A percentile compares a stretch with the other conserved stretches of the same genome.
Conservation (phyloP, 2,888 invertebrate genomes). For the Limnephilus rhombicus region DNA sequence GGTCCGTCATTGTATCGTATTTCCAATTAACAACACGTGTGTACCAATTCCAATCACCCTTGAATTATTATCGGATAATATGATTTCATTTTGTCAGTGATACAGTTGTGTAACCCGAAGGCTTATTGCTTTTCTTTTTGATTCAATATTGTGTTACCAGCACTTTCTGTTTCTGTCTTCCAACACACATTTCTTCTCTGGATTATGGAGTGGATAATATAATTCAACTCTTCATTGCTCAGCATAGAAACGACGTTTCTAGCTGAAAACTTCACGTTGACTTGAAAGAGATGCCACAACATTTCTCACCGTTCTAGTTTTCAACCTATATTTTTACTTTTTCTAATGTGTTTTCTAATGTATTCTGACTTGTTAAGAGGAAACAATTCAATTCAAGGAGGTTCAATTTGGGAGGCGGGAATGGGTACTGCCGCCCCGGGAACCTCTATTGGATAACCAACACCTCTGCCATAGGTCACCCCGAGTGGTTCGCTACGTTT, state of each 20-base stretch:
- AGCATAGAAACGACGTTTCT: background rate
- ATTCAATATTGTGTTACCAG: no score
- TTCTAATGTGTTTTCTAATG: no score
- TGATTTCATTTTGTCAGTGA: background rate
- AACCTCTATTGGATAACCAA: no score
- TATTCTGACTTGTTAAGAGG: no score
- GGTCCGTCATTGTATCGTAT: background rate
- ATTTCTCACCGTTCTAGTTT: background rate
- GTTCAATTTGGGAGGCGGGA: no score
- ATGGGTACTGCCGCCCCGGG: no score
- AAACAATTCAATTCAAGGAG: no score
- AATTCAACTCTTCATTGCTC: background rate
- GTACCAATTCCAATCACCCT: slow-evolving; percentile 15
- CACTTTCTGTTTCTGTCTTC: background rate
- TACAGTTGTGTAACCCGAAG: background rate
- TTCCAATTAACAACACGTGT: slow-evolving; percentile 33
- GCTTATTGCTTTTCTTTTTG: background rate
- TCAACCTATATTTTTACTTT: background rate
- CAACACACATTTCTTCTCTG: background rate
- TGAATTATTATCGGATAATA: background rate
- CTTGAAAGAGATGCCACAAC: background rate
- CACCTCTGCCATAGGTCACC: no score
- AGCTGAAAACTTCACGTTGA: background rate
- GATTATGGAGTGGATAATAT: background rate
- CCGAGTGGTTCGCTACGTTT: no score